Conservation (phyloP, 2,797 vertebrate species). For the Sphenopsis melanotis region DNA sequence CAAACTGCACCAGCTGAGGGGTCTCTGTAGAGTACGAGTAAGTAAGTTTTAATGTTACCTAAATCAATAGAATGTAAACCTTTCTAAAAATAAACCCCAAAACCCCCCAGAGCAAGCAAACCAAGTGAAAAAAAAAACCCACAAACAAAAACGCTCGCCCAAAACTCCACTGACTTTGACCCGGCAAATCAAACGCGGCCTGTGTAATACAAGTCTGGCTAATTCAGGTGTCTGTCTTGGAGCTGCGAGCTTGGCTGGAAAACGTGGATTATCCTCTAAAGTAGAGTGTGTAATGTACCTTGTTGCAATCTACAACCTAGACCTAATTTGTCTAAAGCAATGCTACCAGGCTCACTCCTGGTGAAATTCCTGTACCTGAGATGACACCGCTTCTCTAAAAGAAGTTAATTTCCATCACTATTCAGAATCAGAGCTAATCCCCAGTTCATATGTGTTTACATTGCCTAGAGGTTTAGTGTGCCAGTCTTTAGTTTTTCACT, state of each 20-base stretch:
- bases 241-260: background rate
- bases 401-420: background rate
- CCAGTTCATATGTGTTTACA: background rate
- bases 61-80: background rate
- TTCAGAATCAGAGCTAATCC: background rate
- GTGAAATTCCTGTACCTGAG: background rate
- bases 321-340: background rate
- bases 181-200: background rate
- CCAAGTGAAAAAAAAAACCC: fast-evolving
- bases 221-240: background rate
- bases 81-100: background rate
- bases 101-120: fast-evolving
- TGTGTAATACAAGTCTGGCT: background rate
- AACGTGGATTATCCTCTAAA: background rate
- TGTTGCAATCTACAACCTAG: background rate
- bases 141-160: fast-evolving
- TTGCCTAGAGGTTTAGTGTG: background rate
- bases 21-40: background rate
- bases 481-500: background rate
- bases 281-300: fast-evolving
- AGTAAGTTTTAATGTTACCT: background rate
- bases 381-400: background rate
- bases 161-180: background rate
- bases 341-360: background rate
- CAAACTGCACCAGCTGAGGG: background rate